Conservation (phyloP, 64 coral and sea anemone species). For the Pocillopora verrucosa region DNA sequence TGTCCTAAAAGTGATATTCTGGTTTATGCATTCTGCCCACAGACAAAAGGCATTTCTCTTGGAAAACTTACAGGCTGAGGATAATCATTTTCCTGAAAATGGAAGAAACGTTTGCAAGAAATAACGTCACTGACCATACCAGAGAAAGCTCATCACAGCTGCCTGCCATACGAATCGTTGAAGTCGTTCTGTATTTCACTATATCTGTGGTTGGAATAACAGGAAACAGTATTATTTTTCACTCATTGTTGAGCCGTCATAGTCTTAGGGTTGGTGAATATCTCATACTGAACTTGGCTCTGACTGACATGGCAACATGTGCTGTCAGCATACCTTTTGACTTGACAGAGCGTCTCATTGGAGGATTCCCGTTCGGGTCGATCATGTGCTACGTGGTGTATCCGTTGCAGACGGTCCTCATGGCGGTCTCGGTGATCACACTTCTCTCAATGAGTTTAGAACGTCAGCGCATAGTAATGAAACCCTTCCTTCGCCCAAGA, state of each 20-base stretch:
- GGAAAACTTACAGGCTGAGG: not conserved
- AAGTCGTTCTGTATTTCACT: constrained; percentile 54
- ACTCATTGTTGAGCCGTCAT: constrained; percentile 56
- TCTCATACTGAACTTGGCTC: constrained; percentile 80
- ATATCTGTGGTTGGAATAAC: constrained; percentile 59
- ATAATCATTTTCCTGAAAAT: not conserved
- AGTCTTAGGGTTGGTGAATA: constrained; percentile 73
- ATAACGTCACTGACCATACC: not conserved
- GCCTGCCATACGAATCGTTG: not conserved
- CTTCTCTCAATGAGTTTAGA: constrained; percentile 91
- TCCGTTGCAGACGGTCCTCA: constrained; percentile 87
- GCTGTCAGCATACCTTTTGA: constrained; percentile 87
- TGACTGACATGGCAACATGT: constrained; percentile 82
- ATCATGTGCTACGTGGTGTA: constrained; percentile 82
- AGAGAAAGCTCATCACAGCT: not conserved
- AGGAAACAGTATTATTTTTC: constrained; percentile 74
- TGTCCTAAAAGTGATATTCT: not conserved
- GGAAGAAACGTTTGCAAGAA: not conserved
- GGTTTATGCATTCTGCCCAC: not conserved
- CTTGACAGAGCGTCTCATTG: constrained; percentile 55
- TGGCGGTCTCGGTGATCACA: constrained; percentile 91
- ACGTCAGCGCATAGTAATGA: constrained; percentile 65
- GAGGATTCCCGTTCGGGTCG: constrained; percentile 74
- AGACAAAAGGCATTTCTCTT: not conserved
- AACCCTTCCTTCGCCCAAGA: constrained; percentile 50